Conservation (phyloP, 2,888 invertebrate species). For the Erebia ligea region DNA sequence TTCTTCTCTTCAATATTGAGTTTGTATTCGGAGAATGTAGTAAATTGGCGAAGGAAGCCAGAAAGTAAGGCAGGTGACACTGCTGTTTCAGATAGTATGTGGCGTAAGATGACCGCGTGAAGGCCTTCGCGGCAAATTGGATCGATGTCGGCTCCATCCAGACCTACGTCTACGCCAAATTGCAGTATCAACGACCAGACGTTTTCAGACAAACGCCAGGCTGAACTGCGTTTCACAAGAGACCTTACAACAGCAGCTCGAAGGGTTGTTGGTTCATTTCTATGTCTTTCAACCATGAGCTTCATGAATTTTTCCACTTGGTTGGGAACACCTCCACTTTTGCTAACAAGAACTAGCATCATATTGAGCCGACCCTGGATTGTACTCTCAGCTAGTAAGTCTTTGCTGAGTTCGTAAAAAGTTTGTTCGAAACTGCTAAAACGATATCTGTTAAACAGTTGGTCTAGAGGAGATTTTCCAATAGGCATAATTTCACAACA, state of each 20-base stretch:
- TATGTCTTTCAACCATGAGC: constrained; percentile 50
- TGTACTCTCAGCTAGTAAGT: constrained; percentile 52
- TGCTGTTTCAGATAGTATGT: constrained; percentile 47
- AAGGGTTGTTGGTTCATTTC: constrained; percentile 59
- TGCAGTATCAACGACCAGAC: constrained; percentile 56
- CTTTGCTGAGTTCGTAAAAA: constrained; percentile 55
- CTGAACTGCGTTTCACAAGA: constrained; percentile 58
- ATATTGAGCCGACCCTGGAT: constrained; percentile 60
- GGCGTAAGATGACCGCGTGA: constrained; percentile 60
- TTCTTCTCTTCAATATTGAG: constrained; percentile 50
- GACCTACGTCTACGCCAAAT: constrained; percentile 59
- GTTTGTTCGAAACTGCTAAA: constrained; percentile 57
- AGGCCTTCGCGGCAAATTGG: constrained; percentile 60
- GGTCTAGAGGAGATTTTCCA: constrained; percentile 51
- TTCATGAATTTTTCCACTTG: constrained; percentile 53
- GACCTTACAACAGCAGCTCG: constrained; percentile 65
- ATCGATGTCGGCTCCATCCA: constrained; percentile 55
- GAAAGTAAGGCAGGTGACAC: constrained; percentile 45
- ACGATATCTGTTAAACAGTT: constrained; percentile 60
- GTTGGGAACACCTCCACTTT: constrained; percentile 57
- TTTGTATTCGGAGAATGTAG: constrained; percentile 54
- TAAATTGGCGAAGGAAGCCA: constrained; percentile 54
- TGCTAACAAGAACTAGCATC: constrained; percentile 66
- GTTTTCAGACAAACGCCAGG: constrained; percentile 59
- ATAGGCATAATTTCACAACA: background rate